A percentile compares a stretch with the other conserved stretches of the same genome.
phyloP scores from a whole-genome alignment of 2,888 invertebrate species.

The Sinopyrophorus schimmeli region DNA sequence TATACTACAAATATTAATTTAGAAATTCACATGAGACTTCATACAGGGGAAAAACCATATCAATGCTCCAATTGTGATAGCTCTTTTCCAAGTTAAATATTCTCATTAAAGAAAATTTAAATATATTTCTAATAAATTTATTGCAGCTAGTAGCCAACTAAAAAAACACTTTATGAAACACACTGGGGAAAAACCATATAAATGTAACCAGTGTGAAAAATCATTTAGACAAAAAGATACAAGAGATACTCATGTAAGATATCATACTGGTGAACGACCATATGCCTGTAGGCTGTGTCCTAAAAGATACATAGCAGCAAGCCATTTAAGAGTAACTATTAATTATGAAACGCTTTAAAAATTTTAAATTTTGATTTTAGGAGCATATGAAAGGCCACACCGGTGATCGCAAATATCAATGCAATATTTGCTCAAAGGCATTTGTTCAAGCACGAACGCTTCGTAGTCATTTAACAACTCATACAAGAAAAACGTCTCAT shows the following conservation, averaged over 20 bases:
- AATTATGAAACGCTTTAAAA: constrained; percentile 14
- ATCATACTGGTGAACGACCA: constrained; percentile 53
- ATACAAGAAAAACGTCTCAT: constrained; percentile 48
- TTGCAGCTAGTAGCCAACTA: constrained; percentile 50
- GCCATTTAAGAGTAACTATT: constrained; percentile 48
- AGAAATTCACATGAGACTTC: constrained; percentile 48
- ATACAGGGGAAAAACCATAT: constrained; percentile 52
- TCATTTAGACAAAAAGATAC: constrained; percentile 53
- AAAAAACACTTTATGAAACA: constrained; percentile 52
- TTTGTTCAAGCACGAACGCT: constrained; percentile 47
- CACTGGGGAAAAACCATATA: constrained; percentile 52
- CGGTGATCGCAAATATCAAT: constrained; percentile 45
- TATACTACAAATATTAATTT: constrained; percentile 48
- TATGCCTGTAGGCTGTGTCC: constrained; percentile 50
- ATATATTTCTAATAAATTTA: background rate
- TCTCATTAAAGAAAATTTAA: too few species aligned
- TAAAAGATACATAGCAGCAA: constrained; percentile 52
- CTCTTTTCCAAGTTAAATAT: constrained; percentile 52
- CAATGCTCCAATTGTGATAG: constrained; percentile 47
- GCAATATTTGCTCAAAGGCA: constrained; percentile 48
- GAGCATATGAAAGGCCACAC: constrained; percentile 49
- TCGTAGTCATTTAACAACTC: constrained; percentile 46
- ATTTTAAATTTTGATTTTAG: constrained; percentile 40
- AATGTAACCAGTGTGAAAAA: constrained; percentile 54
- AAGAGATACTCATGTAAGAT: constrained; percentile 52